Evolutionary conservation across 2,888 invertebrate genomes (phyloP), one percentile per base, ranked within the genome.

Genomic region (Pachycephus smyrnensis): DNA sequence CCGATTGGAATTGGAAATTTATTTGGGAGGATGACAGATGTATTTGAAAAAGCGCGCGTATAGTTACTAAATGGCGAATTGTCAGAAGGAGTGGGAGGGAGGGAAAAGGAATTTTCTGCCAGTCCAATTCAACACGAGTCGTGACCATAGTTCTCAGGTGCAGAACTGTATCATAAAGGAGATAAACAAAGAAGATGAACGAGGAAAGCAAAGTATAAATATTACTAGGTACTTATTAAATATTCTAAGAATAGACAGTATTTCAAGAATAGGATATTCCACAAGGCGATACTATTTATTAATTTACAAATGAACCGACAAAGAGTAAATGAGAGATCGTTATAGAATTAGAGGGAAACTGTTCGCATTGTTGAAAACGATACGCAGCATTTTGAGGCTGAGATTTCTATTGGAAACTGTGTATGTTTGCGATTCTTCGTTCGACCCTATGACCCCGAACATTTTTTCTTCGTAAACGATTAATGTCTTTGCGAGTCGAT

Each of bases 271-370:
- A 81, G 77, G 79, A 84, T 84, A 87, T 87, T 88, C 87, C 84
- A 82, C 82, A 88, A 84, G 87, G 87, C 88, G 85, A 86, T 88
- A 86, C 82, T 84, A 86, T 81, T 80, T 85, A 85, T 87, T 86
- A 84, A 85, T 86, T 87, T 85, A 82, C 79, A 77, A 73, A 82
- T 80, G 75, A 73, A 75, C 55, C 55, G 55, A 55, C 55, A 55
- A 23, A 55, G 55, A 55, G 9, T 55, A 55, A 55, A 55, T 55
- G 55, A 55, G 55, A 55, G 55, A 55, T 55, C 55, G 55, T 55
- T 55, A 55, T 55, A 55, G 55, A 23, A 15, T 55, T 55, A 55
- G 9, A 55, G 55, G 55, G 9, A 23, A 55, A 55, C 23, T 23
- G 23, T 55, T 55, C 55, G 55, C 23, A 55, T 55, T 55, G 55